Percentiles rank a stretch among this genome's conserved stretches.
phyloP scores from a whole-genome alignment of 2,888 invertebrate genomes.

The Buathra laborator region DNA sequence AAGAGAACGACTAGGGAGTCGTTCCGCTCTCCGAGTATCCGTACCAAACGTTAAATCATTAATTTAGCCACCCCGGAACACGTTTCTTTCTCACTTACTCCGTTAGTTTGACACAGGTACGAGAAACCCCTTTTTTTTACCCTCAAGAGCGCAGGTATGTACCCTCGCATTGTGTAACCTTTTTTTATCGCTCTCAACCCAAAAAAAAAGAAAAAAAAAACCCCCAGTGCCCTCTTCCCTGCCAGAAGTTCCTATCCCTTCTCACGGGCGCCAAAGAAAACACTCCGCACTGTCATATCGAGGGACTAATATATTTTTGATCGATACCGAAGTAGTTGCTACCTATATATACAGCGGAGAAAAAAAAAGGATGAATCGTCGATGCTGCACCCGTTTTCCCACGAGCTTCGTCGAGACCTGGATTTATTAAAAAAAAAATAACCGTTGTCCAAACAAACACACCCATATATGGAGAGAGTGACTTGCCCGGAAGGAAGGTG shows the following conservation, averaged over 20 bases:
- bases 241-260: slow-evolving; percentile 72
- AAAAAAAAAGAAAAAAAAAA: slow-evolving; percentile 69
- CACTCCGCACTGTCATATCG: slow-evolving; percentile 85
- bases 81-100: slow-evolving; percentile 65
- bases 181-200: slow-evolving; percentile 64
- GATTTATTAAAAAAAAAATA: slow-evolving; percentile 74
- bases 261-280: slow-evolving; percentile 77
- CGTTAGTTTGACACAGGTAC: slow-evolving; percentile 79
- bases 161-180: slow-evolving; percentile 74
- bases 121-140: slow-evolving; percentile 78
- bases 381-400: slow-evolving; percentile 79
- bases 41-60: slow-evolving; percentile 84
- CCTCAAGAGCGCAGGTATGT: slow-evolving; percentile 78
- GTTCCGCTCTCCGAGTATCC: slow-evolving; percentile 76
- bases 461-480: slow-evolving; percentile 73
- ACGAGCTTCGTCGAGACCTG: slow-evolving; percentile 73
- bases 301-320: slow-evolving; percentile 85
- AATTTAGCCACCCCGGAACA: slow-evolving; percentile 79
- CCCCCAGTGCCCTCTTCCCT: slow-evolving; percentile 63
- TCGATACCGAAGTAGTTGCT: slow-evolving; percentile 78
- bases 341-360: slow-evolving; percentile 61
- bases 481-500: slow-evolving; percentile 43
- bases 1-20: slow-evolving; percentile 49
- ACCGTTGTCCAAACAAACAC: slow-evolving; percentile 85
- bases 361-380: slow-evolving; percentile 73